phyloP scores from a whole-genome alignment of 2,888 invertebrate species.

The Platycheirus rosarum region DNA sequence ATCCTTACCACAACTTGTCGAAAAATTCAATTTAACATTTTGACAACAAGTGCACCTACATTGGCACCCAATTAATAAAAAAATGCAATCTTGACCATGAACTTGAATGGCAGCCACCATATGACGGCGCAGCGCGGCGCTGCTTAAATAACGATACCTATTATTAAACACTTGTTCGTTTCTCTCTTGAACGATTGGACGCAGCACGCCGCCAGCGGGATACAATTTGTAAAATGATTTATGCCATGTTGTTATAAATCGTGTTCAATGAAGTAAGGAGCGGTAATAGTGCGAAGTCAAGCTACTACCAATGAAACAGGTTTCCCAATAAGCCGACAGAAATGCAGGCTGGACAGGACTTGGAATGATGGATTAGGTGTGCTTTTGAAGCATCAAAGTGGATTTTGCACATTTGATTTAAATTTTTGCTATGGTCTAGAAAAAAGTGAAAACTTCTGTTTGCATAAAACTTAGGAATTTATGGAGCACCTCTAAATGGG shows the following conservation, averaged over 20 bases:
- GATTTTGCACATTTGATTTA: slow-evolving; percentile 43
- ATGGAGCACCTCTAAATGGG: not conserved
- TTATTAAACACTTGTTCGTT: slow-evolving; percentile 62
- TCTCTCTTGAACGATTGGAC: slow-evolving; percentile 14
- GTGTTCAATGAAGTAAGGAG: slow-evolving; percentile 29
- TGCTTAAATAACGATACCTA: slow-evolving; percentile 48
- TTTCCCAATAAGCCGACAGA: slow-evolving; percentile 5
- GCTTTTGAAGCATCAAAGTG: slow-evolving; percentile 11
- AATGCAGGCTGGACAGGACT: slow-evolving; percentile 2
- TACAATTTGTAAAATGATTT: slow-evolving; percentile 55
- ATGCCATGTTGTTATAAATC: slow-evolving; percentile 34
- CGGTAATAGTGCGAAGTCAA: slow-evolving; percentile 30
- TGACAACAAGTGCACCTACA: slow-evolving; percentile 29
- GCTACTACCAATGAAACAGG: slow-evolving; percentile 27
- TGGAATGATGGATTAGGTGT: slow-evolving; percentile 51
- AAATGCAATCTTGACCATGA: slow-evolving; percentile 46
- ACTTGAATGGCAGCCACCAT: not conserved
- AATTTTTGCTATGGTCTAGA: not conserved
- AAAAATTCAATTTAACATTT: slow-evolving; percentile 6
- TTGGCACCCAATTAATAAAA: slow-evolving; percentile 44
- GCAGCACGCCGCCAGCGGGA: slow-evolving; percentile 35
- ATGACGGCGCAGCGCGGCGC: not conserved
- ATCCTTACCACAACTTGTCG: not conserved
- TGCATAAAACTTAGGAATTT: not conserved
- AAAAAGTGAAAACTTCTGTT: not conserved